Base-by-base conservation (phyloP, 2,797 vertebrate genomes). In the Cossypha polioptera region DNA sequence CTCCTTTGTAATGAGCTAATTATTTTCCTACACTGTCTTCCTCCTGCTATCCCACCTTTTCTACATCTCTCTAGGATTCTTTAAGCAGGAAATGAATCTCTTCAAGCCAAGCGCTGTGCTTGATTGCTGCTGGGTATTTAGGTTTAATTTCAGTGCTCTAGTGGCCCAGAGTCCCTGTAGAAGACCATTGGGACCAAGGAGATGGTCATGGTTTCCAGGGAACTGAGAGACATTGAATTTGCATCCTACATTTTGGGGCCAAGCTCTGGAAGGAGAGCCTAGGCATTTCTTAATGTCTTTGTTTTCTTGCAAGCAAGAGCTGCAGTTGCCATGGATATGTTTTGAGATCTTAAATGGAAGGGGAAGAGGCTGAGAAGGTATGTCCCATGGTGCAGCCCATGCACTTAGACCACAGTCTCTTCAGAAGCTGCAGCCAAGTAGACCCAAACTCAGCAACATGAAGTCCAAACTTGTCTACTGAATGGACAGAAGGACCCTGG, bases 241-340 rank as follows among this genome's bases (percentile, higher is more conserved):
- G 15, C 7, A 3, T 35, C 13, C 25, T 51, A 3, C 35, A 5
- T 81, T 94, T 81, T 5, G 4, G 43, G 8, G 22, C 28, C 43
- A 62, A 14, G 42, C 63, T 73, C 29, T 51, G 31, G 38, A 73
- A 85, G 53, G 40, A 78, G 55, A 76, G 72, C 61, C 67, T 81
- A 86, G 57, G 26, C 40, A 14, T 86, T 94, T 84, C 62, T 74
- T 43, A 66, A 63, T 31, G 57, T 72, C 54, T 78, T 74, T 88
- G 51, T 86, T 93, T 84, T 62, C 54, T 51, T 68, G 63, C 53
- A 82, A 88, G 83, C 50, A 57, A n/a, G 50, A 88, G 50, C 43
- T 79, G 51, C 76, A 84, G 86, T 96, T 95, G 77, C 71, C 77
- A 78, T 78, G 66, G 86, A 43, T 94, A 68, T 84, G 31, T 61